These are phyloP conservation scores for Oryzias woworae DNA, from an alignment of 2,113 vertebrate genomes.

Conservation along the genomic window DNA sequence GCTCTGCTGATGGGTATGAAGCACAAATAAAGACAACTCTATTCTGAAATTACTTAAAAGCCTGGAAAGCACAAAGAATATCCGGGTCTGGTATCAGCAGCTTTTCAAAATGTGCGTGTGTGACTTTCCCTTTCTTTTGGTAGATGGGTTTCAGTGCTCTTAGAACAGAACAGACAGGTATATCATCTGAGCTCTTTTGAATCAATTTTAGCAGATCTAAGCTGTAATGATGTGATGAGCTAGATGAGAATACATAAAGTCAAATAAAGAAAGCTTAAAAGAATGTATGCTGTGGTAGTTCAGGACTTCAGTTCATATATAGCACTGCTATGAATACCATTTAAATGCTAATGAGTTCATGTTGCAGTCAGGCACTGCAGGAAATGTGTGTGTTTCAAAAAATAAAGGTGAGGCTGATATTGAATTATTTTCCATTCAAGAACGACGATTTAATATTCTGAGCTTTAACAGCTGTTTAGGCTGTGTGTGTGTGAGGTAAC, in stretches of 20 bases:
- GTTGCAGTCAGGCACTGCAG: constrained; percentile 42
- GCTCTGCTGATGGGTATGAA: no score
- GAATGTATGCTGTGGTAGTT: constrained; percentile 7
- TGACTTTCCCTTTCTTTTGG: neutral
- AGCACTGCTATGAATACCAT: constrained; percentile 42
- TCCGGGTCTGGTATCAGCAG: neutral
- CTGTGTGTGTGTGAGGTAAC: constrained; percentile 24
- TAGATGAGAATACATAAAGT: neutral
- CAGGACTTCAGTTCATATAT: constrained; percentile 5
- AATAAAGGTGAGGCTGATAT: constrained; percentile 35
- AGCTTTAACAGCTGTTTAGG: constrained; percentile 39
- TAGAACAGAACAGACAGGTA: constrained; percentile 19
- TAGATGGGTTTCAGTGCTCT: constrained; percentile 11
- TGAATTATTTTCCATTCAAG: constrained; percentile 35
- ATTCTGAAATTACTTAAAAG: neutral
- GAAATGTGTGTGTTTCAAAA: constrained; percentile 37
- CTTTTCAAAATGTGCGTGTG: neutral
- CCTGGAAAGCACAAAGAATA: neutral
- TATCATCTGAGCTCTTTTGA: constrained; percentile 13
- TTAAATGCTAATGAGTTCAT: constrained; percentile 50
- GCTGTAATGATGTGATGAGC: constrained; percentile 6
- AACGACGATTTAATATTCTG: constrained; percentile 46
- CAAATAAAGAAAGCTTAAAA: neutral
- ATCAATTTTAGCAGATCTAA: constrained; percentile 16
- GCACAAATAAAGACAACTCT: no score